These are phyloP conservation scores for Sebastes jordani DNA, from an alignment of 2,797 vertebrate genomes.

Conservation along the genomic window DNA sequence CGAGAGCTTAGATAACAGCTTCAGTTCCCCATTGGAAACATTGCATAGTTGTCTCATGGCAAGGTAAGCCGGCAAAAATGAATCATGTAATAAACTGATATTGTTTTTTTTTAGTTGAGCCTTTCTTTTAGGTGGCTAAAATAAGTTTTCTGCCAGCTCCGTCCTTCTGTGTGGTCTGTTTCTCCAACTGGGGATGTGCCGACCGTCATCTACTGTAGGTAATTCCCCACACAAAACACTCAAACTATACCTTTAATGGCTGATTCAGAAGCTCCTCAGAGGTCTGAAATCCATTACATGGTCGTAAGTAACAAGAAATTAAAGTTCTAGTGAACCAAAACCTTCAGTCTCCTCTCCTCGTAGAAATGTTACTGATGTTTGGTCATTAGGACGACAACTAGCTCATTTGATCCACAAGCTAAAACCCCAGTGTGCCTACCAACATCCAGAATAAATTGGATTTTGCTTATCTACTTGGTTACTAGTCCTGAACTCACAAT, in stretches of 20 bases:
- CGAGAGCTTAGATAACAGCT: too few species aligned
- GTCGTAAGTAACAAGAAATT: constrained; percentile 16
- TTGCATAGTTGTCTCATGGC: too few species aligned
- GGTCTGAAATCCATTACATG: constrained; percentile 35
- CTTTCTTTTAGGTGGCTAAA: neutral
- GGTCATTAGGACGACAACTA: neutral
- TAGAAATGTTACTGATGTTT: constrained; percentile 29
- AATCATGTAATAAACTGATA: too few species aligned
- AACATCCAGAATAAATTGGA: constrained; percentile 20
- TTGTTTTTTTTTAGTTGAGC: too few species aligned
- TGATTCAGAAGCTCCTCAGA: neutral
- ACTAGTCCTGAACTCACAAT: constrained; percentile 17
- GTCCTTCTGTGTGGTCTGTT: neutral
- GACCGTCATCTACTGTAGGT: neutral
- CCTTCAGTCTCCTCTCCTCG: neutral
- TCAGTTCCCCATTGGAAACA: too few species aligned
- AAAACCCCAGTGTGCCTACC: neutral
- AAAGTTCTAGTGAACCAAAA: neutral
- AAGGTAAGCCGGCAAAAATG: too few species aligned
- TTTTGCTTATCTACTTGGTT: constrained; percentile 19
- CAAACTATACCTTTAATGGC: neutral
- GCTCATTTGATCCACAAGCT: constrained; percentile 28
- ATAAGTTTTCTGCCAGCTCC: neutral
- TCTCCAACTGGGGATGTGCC: neutral
- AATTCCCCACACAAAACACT: neutral